Conservation (phyloP, 2,113 vertebrate species). For the Oryzias celebensis region DNA sequence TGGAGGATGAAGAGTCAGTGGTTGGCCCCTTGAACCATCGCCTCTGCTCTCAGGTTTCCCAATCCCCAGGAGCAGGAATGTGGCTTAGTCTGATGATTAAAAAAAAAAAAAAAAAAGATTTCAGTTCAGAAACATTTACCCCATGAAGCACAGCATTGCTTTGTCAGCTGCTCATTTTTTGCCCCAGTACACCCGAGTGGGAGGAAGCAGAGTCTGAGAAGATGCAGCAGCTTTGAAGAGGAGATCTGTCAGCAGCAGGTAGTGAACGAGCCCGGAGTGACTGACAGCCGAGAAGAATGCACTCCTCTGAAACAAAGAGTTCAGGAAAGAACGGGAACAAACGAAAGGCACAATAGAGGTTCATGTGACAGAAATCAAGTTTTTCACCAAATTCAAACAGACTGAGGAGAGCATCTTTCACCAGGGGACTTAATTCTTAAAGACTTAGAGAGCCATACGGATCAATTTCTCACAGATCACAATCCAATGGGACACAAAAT, state of each 20-base stretch:
- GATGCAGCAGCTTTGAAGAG: constrained; percentile 9
- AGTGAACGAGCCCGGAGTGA: constrained; percentile 42
- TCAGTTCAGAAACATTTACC: constrained; percentile 6
- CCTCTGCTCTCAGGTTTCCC: constrained; percentile 54
- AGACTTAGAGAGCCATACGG: too few species aligned
- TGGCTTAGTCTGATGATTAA: constrained; percentile 23
- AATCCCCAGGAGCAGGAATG: constrained; percentile 44
- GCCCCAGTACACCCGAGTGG: neutral
- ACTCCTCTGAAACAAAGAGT: constrained; percentile 35
- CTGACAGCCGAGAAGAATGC: constrained; percentile 69
- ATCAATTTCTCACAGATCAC: too few species aligned
- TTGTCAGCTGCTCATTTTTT: neutral
- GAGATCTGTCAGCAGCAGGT: constrained; percentile 53
- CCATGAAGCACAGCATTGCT: neutral
- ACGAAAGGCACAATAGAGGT: neutral
- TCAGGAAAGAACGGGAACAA: constrained; percentile 2
- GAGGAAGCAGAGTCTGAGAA: constrained; percentile 7
- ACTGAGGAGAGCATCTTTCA: too few species aligned
- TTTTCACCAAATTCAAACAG: too few species aligned
- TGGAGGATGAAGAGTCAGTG: constrained; percentile 53
- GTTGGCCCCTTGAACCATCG: constrained; percentile 10
- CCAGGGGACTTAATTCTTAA: too few species aligned
- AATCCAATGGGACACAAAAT: too few species aligned
- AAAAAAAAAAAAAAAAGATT: constrained; percentile 20
- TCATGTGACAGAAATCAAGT: neutral